A percentile compares a stretch with the other conserved stretches of the same genome.
Conservation (phyloP, 64 coral and sea anemone genomes). For the Montipora cactus region DNA sequence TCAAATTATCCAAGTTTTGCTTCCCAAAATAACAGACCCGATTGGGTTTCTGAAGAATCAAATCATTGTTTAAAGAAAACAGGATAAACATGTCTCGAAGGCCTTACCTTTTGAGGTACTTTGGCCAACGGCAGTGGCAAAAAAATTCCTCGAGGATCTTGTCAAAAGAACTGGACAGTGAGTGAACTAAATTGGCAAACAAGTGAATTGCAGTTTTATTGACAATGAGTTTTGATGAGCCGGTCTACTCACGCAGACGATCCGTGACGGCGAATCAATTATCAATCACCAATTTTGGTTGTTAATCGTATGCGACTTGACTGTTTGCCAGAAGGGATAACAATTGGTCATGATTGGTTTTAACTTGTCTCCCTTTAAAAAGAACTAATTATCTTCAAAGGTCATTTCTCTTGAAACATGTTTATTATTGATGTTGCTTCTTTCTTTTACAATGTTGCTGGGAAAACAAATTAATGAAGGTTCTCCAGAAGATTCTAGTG, state of each 20-base stretch:
- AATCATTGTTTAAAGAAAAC: too few species aligned
- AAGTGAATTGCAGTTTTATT: neutral
- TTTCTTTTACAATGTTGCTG: too few species aligned
- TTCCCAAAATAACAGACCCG: too few species aligned
- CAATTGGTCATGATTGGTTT: neutral
- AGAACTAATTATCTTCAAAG: neutral
- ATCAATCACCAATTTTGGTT: neutral
- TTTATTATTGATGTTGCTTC: too few species aligned
- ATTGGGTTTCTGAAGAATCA: too few species aligned
- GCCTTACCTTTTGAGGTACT: neutral
- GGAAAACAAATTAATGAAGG: too few species aligned
- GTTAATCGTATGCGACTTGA: neutral
- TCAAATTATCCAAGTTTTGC: too few species aligned
- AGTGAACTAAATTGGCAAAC: neutral
- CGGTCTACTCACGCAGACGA: constrained; percentile 9
- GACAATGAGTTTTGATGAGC: neutral
- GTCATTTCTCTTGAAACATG: neutral
- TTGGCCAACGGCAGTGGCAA: neutral
- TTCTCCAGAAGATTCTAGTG: too few species aligned
- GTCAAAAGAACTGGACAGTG: neutral
- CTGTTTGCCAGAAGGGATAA: neutral
- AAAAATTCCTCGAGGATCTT: neutral
- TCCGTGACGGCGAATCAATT: neutral
- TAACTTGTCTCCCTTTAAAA: neutral
- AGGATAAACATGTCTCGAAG: too few species aligned